Evolutionary conservation across 2,888 invertebrate species (phyloP).

Genomic region (Drosophila cognata): DNA sequence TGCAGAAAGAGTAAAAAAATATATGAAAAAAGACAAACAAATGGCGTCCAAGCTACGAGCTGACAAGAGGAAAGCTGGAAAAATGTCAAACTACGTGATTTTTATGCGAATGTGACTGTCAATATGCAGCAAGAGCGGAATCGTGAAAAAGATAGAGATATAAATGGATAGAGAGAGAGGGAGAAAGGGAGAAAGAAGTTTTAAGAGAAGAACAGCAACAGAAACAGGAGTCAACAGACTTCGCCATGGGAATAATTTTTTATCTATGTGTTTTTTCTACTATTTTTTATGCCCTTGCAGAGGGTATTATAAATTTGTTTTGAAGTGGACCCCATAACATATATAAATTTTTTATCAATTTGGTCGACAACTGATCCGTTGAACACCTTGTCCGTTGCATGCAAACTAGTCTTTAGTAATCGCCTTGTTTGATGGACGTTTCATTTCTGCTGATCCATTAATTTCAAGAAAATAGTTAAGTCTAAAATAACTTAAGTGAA

Average conservation of each 20-base stretch:
- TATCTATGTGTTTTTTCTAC: conserved; percentile 8
- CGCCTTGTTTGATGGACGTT: not conserved
- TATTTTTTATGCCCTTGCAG: not conserved
- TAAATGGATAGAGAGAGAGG: not conserved
- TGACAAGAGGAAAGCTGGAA: conserved; percentile 66
- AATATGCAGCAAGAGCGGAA: conserved; percentile 49
- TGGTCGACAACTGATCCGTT: not conserved
- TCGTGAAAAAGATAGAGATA: conserved; percentile 14
- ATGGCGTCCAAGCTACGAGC: conserved; percentile 56
- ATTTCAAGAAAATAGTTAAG: not conserved
- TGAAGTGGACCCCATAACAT: not conserved
- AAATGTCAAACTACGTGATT: conserved; percentile 78
- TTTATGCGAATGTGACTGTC: conserved; percentile 75
- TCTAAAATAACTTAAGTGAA: not conserved
- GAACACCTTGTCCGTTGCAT: not conserved
- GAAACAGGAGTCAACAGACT: conserved; percentile 6
- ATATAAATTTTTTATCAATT: not conserved
- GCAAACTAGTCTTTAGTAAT: not conserved
- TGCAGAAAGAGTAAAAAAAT: conserved; percentile 27
- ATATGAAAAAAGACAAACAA: conserved; percentile 12
- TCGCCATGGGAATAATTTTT: conserved; percentile 21
- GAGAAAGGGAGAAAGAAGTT: not conserved
- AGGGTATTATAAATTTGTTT: not conserved
- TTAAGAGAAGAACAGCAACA: not conserved
- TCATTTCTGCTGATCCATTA: not conserved